Evolutionary conservation across 2,888 invertebrate species (phyloP).

Genomic region (Andricus quercusramuli): DNA sequence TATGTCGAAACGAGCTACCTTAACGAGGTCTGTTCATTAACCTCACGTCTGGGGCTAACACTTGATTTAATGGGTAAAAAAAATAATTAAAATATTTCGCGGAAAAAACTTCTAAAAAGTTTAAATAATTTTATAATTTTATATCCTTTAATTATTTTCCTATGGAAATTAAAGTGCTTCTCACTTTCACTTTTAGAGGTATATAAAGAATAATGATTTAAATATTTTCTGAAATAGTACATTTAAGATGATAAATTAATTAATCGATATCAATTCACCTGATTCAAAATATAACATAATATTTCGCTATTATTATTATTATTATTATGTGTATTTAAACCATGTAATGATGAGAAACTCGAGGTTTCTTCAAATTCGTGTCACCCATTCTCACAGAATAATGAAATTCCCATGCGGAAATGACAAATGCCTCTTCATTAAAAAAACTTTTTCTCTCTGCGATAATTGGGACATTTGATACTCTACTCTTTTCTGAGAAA

Average conservation of each 20-base stretch:
- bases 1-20: slow-evolving; percentile 31
- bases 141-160: background rate
- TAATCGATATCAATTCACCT: background rate
- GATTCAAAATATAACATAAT: background rate
- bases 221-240: background rate
- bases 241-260: slow-evolving; percentile 1
- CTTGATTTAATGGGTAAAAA: slow-evolving; percentile 18
- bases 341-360: slow-evolving; percentile 12
- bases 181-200: slow-evolving; percentile 1
- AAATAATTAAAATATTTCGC: slow-evolving; percentile 4
- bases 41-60: slow-evolving; percentile 30
- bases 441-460: background rate
- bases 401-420: background rate
- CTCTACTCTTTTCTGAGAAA: too few species aligned
- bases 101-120: too few species aligned
- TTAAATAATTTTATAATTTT: slow-evolving; percentile 6
- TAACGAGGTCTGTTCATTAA: slow-evolving; percentile 37
- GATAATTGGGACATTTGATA: background rate
- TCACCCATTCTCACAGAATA: slow-evolving; percentile 10
- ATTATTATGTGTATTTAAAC: slow-evolving; percentile 21
- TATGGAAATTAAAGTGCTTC: background rate
- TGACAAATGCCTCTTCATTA: background rate
- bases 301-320: slow-evolving; percentile 21
- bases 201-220: background rate
- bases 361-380: slow-evolving; percentile 13